Evolutionary conservation across 1,140 invertebrate species (phyloP).

Genomic region (Caenorhabditis brenneri): DNA sequence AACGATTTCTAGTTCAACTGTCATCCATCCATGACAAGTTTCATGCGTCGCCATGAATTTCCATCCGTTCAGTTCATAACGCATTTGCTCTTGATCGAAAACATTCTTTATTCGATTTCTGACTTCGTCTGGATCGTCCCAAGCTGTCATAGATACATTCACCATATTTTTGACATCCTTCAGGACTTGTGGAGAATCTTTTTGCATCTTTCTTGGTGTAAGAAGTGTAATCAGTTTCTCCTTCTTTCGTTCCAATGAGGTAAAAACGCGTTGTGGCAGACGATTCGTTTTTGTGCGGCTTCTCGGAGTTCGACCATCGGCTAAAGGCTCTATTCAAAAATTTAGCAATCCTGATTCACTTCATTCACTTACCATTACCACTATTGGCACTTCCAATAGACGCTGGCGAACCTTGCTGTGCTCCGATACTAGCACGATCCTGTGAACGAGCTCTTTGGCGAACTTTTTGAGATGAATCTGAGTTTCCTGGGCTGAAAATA

Average conservation of each 20-base stretch:
- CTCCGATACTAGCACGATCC: slow-evolving; percentile 34
- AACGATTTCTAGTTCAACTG: slow-evolving; percentile 84
- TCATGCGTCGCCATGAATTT: slow-evolving; percentile 55
- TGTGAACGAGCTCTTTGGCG: not conserved
- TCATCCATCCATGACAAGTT: slow-evolving; percentile 75
- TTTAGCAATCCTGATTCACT: not conserved
- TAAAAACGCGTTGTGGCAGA: slow-evolving; percentile 52
- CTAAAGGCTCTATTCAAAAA: not conserved
- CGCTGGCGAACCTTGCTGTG: slow-evolving; percentile 46
- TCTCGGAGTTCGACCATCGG: slow-evolving; percentile 37
- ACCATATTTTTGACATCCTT: slow-evolving; percentile 53
- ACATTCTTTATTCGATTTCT: slow-evolving; percentile 48
- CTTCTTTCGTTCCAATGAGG: slow-evolving; percentile 55
- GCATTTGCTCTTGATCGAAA: slow-evolving; percentile 53
- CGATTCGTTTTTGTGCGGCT: slow-evolving; percentile 54
- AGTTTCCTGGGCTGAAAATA: slow-evolving; percentile 35
- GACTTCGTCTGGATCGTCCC: slow-evolving; percentile 53
- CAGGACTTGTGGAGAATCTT: slow-evolving; percentile 49
- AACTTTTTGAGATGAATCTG: not conserved
- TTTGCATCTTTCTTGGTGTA: slow-evolving; percentile 55
- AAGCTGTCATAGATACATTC: slow-evolving; percentile 59
- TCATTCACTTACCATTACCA: not conserved
- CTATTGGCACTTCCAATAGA: slow-evolving; percentile 38
- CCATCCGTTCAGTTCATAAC: slow-evolving; percentile 56
- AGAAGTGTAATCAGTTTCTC: slow-evolving; percentile 57